Conservation (phyloP, 2,113 vertebrate species). For the Chrysemys picta region DNA sequence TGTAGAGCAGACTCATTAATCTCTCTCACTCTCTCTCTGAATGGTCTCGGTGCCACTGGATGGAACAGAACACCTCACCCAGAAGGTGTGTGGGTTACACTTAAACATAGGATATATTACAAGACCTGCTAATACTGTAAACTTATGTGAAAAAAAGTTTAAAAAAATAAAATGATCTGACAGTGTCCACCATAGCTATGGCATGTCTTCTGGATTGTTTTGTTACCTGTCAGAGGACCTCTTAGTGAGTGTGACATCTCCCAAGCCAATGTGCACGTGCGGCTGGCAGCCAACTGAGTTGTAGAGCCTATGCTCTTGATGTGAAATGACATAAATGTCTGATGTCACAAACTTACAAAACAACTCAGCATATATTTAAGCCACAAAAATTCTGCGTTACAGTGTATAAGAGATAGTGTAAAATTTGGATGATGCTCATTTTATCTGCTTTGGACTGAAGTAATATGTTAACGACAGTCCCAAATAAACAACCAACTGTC, state of each 20-base stretch:
- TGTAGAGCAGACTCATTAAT: too few species aligned
- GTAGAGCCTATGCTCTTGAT: slow-evolving; percentile 11
- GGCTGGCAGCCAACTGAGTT: slow-evolving; percentile 35
- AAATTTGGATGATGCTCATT: neutral
- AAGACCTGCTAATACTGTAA: slow-evolving; percentile 34
- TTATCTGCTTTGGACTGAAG: neutral
- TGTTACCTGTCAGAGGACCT: slow-evolving; percentile 25
- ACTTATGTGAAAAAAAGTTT: slow-evolving; percentile 15
- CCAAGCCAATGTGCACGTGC: slow-evolving; percentile 1
- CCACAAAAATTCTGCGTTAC: neutral
- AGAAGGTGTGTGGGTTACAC: too few species aligned
- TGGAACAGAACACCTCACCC: too few species aligned
- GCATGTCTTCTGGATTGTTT: neutral
- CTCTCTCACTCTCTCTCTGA: too few species aligned
- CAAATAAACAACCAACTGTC: slow-evolving; percentile 10
- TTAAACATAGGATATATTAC: neutral
- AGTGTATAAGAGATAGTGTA: neutral
- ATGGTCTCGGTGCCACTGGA: too few species aligned
- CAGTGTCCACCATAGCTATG: slow-evolving; percentile 5
- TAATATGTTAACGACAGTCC: neutral
- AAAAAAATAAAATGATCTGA: neutral
- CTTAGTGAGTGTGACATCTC: neutral
- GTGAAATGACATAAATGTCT: slow-evolving; percentile 21
- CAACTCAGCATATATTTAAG: neutral
- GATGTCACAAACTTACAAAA: neutral